Evolutionary conservation across 2,888 invertebrate species (phyloP), one percentile per base, ranked within the genome.

Genomic region (Hemithea aestivaria): DNA sequence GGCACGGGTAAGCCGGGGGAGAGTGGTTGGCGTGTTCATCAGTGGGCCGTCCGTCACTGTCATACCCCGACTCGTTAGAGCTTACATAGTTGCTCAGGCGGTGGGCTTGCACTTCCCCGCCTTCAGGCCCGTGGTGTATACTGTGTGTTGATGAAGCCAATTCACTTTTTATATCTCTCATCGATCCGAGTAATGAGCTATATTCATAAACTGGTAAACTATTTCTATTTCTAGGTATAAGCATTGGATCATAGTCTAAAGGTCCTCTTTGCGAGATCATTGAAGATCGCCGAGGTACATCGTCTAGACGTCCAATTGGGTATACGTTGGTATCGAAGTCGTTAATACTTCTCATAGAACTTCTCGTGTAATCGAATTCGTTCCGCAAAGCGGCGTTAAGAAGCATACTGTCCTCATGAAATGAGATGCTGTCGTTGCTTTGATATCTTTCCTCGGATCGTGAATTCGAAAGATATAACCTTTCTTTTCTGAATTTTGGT

Each of bases 1-100:
- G 82, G 66, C 51, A 83, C 27, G 83, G 80, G 59, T 88, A 89
- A 31, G 87, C 83, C 40, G 89, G 90, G 22, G 89, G 90, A 10
- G 85, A 88, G 57, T 87, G 82, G 60, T 81, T 88, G 51, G 79
- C 87, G 45, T 88, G 85, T 58, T 89, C 89, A 52, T 88, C 89
- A 33, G 84, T 87, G 23, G 87, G 88, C 47, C 89, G 89, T 33
- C 93, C 91, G 67, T 94, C 94, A 72, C 94, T 94, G 65, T 94
- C 94, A 68, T 94, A 94, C 25, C 94, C 94, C 30, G 94, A 94
- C 77, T 94, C 94, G 72, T 94, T 94, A 27, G 94, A 94, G 74
- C 94, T 93, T 31, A 94, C 90, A 73, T 93, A 93, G 76, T 92
- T 93, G 69, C 90, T 91, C 59, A 91, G 78, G 56, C 91, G 88